Percentiles rank a stretch among this genome's conserved stretches.
Conservation (phyloP, 2,113 vertebrate genomes). For the Scalopus aquaticus region DNA sequence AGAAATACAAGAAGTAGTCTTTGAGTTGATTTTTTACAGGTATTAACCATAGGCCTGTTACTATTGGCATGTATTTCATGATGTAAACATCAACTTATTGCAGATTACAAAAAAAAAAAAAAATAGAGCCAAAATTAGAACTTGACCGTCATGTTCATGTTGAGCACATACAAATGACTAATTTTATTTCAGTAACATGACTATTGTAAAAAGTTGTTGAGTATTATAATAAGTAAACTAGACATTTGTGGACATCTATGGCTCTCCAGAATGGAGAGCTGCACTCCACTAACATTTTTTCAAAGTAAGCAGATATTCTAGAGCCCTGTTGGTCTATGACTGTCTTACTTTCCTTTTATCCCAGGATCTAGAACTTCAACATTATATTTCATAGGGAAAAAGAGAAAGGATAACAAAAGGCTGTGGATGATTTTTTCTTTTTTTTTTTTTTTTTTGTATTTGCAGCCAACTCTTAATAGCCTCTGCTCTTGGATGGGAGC, state of each 20-base stretch:
- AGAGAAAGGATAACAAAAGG: neutral
- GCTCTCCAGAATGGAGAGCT: neutral
- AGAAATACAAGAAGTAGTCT: no score
- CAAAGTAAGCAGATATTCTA: neutral
- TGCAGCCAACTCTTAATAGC: neutral
- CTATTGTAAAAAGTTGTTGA: no score
- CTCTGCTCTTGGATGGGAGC: neutral
- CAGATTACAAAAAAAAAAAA: no score
- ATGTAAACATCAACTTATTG: no score
- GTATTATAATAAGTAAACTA: neutral
- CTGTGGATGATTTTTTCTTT: neutral
- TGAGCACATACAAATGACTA: no score
- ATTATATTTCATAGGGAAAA: neutral
- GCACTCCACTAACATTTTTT: neutral
- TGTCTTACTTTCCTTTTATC: neutral
- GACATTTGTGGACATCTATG: neutral
- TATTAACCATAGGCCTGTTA: no score
- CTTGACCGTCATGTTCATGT: no score
- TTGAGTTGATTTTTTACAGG: no score
- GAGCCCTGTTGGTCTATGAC: neutral
- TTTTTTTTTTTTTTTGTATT: constrained; percentile 5
- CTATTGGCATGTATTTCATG: no score
- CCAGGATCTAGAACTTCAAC: neutral
- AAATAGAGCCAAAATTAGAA: no score
- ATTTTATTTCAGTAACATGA: no score